Evolutionary conservation across 1,140 invertebrate species (phyloP).

Genomic region (Drosophila erecta): DNA sequence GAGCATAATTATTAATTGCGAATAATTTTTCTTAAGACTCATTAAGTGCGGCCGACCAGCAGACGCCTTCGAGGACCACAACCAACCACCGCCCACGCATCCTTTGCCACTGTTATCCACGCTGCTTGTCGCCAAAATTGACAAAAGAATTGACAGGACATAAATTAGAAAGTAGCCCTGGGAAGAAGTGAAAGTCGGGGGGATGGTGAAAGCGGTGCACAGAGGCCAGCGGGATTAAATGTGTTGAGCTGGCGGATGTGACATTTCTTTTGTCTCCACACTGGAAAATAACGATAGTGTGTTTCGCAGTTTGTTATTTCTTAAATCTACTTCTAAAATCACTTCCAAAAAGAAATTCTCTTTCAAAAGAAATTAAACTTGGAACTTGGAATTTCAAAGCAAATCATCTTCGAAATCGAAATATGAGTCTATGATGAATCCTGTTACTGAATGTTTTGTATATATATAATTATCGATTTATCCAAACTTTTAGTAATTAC

Average conservation of each 20-base stretch:
- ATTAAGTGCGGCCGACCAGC: slow-evolving; percentile 71
- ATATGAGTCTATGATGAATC: no score
- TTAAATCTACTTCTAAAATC: no score
- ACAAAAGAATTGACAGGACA: slow-evolving; percentile 76
- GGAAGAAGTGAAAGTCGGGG: slow-evolving; percentile 9
- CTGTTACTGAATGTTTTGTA: no score
- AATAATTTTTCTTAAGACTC: slow-evolving; percentile 82
- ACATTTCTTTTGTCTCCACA: slow-evolving; percentile 56
- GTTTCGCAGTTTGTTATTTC: background rate
- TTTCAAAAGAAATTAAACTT: no score
- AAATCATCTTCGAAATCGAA: no score
- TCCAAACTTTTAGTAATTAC: no score
- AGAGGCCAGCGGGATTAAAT: slow-evolving; percentile 50
- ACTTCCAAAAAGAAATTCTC: no score
- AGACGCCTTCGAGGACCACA: slow-evolving; percentile 52
- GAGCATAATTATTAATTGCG: slow-evolving; percentile 80
- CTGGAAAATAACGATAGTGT: background rate
- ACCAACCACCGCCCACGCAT: slow-evolving; percentile 8
- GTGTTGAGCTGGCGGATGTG: slow-evolving; percentile 75
- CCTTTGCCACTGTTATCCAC: slow-evolving; percentile 6
- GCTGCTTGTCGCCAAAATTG: slow-evolving; percentile 44
- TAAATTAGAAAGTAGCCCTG: slow-evolving; percentile 69
- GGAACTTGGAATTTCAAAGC: no score
- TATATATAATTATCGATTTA: background rate
- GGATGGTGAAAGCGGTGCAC: slow-evolving; percentile 27